These are phyloP conservation scores for Vulpes lagopus DNA, from an alignment of 2,113 vertebrate species.

Conservation along the genomic window DNA sequence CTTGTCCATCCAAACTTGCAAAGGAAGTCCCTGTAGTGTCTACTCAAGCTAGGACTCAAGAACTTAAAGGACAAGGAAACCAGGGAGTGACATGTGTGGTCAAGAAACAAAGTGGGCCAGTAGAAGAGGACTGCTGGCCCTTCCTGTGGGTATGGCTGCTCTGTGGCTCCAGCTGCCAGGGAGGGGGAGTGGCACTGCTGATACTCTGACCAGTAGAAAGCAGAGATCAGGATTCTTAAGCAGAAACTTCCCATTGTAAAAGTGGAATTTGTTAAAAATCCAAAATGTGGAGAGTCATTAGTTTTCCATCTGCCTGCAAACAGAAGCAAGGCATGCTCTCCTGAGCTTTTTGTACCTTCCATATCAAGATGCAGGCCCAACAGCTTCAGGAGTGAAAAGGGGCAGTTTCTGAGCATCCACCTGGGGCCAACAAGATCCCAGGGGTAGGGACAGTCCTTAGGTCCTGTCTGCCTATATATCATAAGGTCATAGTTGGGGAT, in stretches of 20 bases:
- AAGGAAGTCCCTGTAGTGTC: background rate
- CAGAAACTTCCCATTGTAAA: background rate
- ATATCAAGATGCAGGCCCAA: background rate
- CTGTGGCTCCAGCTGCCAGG: background rate
- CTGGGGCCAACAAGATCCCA: background rate
- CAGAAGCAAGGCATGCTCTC: background rate
- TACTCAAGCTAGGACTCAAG: background rate
- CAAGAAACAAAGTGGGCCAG: background rate
- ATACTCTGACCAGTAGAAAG: background rate
- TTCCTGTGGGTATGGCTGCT: background rate
- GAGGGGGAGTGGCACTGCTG: background rate
- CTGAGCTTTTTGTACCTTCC: background rate
- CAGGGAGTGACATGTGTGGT: background rate
- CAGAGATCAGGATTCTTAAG: background rate
- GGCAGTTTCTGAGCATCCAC: background rate
- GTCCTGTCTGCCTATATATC: background rate
- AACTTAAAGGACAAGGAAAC: background rate
- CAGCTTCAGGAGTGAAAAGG: background rate
- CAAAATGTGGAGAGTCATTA: too few species aligned
- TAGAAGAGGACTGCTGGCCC: background rate
- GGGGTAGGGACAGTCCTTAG: background rate
- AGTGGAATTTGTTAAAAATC: background rate
- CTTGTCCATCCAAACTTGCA: background rate
- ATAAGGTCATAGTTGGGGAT: rapidly evolving
- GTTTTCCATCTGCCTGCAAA: background rate